Percentiles rank a stretch among this genome's conserved stretches.
Evolutionary conservation across 2,113 vertebrate genomes (phyloP).

Genomic region (Pantherophis guttatus): DNA sequence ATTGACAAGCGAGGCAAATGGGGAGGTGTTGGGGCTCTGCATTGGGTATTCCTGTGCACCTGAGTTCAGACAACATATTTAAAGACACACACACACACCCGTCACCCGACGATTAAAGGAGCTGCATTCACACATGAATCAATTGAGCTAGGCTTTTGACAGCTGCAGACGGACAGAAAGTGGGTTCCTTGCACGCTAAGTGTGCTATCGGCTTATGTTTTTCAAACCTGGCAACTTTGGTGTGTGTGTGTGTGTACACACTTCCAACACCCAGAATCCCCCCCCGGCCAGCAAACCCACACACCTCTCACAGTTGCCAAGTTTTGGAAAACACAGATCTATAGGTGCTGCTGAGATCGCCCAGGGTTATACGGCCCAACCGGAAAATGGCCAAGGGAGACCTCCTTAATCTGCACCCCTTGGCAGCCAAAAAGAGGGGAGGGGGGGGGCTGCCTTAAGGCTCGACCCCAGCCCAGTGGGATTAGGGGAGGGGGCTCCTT

Average conservation of each 20-base stretch:
- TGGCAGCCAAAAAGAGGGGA: background rate
- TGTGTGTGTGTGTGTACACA: background rate
- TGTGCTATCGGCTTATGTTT: background rate
- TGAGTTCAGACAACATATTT: background rate
- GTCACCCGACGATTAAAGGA: background rate
- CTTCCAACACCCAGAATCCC: background rate
- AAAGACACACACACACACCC: no score
- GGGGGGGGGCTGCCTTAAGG: background rate
- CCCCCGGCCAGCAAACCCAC: background rate
- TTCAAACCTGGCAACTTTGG: background rate
- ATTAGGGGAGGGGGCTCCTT: background rate
- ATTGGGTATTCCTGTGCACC: no score
- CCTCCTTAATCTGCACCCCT: background rate
- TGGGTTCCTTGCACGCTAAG: background rate
- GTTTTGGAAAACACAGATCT: background rate
- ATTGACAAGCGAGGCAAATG: background rate
- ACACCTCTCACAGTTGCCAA: background rate
- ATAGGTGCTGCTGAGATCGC: background rate
- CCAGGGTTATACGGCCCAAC: background rate
- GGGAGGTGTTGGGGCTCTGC: background rate
- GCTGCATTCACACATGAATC: background rate
- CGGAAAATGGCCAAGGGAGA: background rate
- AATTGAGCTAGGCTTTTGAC: background rate
- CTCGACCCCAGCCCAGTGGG: background rate
- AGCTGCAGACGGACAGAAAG: background rate